Percentiles rank a stretch among this genome's conserved stretches.
Evolutionary conservation across 2,888 invertebrate genomes (phyloP).

Genomic region (Chrysina gloriosa): DNA sequence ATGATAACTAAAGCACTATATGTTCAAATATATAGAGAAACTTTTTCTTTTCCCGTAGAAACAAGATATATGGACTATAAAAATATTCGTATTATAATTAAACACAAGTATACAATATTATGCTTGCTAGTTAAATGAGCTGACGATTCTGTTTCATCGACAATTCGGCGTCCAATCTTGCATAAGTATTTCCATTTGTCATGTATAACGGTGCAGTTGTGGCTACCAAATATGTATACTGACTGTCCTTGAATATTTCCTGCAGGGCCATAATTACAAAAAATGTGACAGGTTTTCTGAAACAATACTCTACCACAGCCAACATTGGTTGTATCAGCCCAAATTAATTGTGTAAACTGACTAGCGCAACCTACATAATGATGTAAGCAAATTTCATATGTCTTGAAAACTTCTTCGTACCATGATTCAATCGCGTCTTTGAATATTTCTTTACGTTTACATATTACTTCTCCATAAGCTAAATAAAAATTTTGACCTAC

Average conservation of each 20-base stretch:
- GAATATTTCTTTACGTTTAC: background rate
- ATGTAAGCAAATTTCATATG: background rate
- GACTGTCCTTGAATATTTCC: conserved; percentile 21
- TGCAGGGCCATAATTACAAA: conserved; percentile 33
- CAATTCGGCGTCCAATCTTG: background rate
- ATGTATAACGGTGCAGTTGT: background rate
- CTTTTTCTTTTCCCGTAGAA: too few species aligned
- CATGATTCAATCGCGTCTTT: conserved; percentile 13
- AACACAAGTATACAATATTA: too few species aligned
- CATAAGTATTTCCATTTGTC: background rate
- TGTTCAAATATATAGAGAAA: too few species aligned
- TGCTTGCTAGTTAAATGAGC: too few species aligned
- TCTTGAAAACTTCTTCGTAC: conserved; percentile 28
- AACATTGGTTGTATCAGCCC: conserved; percentile 30
- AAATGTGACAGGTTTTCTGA: conserved; percentile 13
- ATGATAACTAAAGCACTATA: too few species aligned
- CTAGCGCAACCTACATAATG: conserved; percentile 15
- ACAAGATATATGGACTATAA: too few species aligned
- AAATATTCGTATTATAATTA: too few species aligned
- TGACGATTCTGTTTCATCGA: too few species aligned
- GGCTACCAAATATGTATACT: conserved; percentile 4
- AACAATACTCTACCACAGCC: conserved; percentile 29
- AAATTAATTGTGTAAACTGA: conserved; percentile 28
- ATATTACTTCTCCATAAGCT: background rate
- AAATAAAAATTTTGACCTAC: conserved; percentile 33